These are phyloP conservation scores for Channa striata DNA, from an alignment of 2,797 vertebrate genomes.

Conservation along the genomic window DNA sequence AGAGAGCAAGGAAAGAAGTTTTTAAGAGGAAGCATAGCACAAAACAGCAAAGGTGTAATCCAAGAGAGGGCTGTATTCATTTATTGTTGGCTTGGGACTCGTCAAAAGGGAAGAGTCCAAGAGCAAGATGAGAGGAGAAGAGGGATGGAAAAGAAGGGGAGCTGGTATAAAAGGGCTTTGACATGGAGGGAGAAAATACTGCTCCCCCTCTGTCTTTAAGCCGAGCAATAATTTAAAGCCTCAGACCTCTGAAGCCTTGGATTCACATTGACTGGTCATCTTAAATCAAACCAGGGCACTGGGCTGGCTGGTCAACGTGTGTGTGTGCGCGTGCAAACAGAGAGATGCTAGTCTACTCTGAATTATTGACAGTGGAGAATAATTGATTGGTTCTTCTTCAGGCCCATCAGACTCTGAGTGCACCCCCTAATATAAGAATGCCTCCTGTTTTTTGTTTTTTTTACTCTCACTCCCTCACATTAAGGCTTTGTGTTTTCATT, in stretches of 20 bases:
- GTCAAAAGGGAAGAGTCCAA: constrained; percentile 35
- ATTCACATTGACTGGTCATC: constrained; percentile 83
- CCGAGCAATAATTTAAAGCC: constrained; percentile 83
- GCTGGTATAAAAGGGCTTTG: constrained; percentile 57
- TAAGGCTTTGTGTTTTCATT: constrained; percentile 27
- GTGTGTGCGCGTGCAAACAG: constrained; percentile 32
- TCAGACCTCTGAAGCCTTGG: constrained; percentile 75
- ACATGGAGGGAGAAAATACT: constrained; percentile 62
- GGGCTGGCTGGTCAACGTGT: constrained; percentile 44
- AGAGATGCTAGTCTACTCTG: constrained; percentile 71
- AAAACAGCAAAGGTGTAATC: constrained; percentile 37
- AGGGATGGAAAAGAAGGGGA: constrained; percentile 20
- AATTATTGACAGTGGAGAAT: constrained; percentile 85
- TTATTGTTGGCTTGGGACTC: constrained; percentile 27
- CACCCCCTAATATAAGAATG: constrained; percentile 68
- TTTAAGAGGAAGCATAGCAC: constrained; percentile 27
- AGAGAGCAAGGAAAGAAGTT: constrained; percentile 12
- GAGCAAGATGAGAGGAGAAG: constrained; percentile 39
- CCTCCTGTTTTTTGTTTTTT: constrained; percentile 60
- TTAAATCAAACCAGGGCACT: constrained; percentile 84
- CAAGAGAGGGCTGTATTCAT: constrained; percentile 29
- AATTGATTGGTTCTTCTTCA: constrained; percentile 86
- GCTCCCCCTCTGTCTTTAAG: constrained; percentile 74
- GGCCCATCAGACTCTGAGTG: constrained; percentile 76
- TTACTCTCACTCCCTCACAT: constrained; percentile 42